Evolutionary conservation across 2,113 vertebrate genomes (phyloP).

Genomic region (Phodopus roborovskii): DNA sequence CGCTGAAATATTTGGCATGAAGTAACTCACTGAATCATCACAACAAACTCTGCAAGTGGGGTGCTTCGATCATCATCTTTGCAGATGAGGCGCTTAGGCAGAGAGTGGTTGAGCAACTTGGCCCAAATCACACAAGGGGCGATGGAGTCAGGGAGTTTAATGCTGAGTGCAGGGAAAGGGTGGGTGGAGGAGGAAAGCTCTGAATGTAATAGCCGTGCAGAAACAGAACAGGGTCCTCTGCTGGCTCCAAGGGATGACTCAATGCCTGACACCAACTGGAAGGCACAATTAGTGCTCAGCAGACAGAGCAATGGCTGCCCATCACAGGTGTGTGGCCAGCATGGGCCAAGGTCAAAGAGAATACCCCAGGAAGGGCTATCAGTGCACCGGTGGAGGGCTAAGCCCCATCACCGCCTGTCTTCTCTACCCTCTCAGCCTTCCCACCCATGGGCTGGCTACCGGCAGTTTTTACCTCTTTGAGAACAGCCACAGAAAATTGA

Average conservation of each 20-base stretch:
- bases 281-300: not conserved
- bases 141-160: not conserved
- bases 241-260: not conserved
- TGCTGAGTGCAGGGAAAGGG: not conserved
- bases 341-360: not conserved
- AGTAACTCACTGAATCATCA: not conserved
- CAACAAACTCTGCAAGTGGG: not conserved
- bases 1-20: not conserved
- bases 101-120: not conserved
- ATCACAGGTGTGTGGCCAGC: not conserved
- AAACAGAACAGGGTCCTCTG: not conserved
- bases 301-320: not conserved
- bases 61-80: not conserved
- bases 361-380: not conserved
- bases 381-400: not conserved
- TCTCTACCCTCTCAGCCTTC: not conserved
- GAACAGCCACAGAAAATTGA: constrained; percentile 80
- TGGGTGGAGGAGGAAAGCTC: not conserved
- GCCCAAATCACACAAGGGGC: not conserved
- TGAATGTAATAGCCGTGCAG: accelerated
- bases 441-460: constrained; percentile 37
- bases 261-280: not conserved
- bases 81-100: not conserved
- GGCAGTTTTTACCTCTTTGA: constrained; percentile 64
- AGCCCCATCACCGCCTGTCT: not conserved